Evolutionary conservation across 2,113 vertebrate genomes (phyloP), one percentile per base, ranked within the genome.

Genomic region (Cryptoleucopteryx plumbea): DNA sequence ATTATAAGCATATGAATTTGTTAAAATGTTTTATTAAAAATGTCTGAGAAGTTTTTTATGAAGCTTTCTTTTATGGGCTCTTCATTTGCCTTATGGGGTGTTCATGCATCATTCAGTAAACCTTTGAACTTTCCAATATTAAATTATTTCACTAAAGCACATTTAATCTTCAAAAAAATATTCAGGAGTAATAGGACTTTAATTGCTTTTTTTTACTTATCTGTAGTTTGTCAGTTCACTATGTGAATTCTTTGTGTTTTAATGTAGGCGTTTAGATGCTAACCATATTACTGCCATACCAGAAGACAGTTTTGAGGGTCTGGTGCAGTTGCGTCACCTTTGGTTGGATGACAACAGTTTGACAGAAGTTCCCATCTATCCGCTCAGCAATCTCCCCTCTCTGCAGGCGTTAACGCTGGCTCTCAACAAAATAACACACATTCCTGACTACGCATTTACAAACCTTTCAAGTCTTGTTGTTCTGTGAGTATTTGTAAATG

Each of bases 281-380:
- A 99, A 99, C 97, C 99, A 99, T 55, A 99, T 99, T 42, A 99
- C 98, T 42, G 95, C 97, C 17, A 99, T 99, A 36, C 99, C 99
- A 6, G 98, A 99, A 58, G 98, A 99, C 96, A 99, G 99, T 83
- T 99, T 99, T 52, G 98, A 99, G 97, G 99, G 98, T 9, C 99
- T 99, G 5, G 97, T 99, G 91, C 99, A 99, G 97, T 96, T 99
- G 40, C 98, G 99, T 52, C 99, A 99, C 98, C 98, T 99, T 65
- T 99, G 99, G 99, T 82, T 99, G 94, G 99, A 99, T 50, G 99
- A 99, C 97, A 99, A 99, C 98, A 99, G 98, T 71, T 94, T 99
- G 97, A 98, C 98, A 0, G 98, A 99, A 95, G 99, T 99, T 58
- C 99, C 99, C 3, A 89, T 99, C 42, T 96, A 86, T 8, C 99